Percentiles rank a stretch among this genome's conserved stretches.
Conservation (phyloP, 2,113 vertebrate species). For the Furnarius figulus region DNA sequence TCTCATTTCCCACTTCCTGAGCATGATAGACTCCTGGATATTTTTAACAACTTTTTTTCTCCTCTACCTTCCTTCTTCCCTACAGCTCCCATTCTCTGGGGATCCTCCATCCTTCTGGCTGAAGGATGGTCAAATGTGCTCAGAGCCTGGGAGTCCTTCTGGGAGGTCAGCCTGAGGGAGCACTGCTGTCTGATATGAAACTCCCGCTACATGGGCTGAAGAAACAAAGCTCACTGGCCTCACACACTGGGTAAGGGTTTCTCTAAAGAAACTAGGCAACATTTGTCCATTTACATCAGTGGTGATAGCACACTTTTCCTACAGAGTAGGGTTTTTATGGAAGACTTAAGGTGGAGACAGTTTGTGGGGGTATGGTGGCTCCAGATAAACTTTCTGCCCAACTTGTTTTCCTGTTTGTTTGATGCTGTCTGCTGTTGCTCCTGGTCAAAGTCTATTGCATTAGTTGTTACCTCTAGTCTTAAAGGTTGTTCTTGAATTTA, state of each 20-base stretch:
- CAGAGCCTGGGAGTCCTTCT: background rate
- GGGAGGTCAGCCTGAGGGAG: background rate
- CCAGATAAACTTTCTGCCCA: background rate
- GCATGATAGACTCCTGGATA: rapidly evolving
- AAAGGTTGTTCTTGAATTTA: background rate
- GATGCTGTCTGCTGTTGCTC: background rate
- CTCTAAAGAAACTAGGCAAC: background rate
- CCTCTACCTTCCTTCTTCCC: background rate
- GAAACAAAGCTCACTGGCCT: background rate
- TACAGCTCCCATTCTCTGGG: background rate
- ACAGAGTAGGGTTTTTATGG: background rate
- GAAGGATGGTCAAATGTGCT: background rate
- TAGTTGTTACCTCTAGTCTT: background rate
- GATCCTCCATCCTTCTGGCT: background rate
- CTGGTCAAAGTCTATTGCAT: background rate
- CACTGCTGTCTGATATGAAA: background rate
- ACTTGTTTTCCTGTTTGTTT: background rate
- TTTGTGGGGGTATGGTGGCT: background rate
- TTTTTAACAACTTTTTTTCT: background rate
- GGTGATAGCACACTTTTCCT: background rate
- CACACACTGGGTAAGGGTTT: background rate
- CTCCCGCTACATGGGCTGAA: background rate
- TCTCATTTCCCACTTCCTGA: background rate
- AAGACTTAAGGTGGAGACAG: background rate
- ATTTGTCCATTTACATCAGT: background rate